phyloP scores from a whole-genome alignment of 2,797 vertebrate species.

The Sebastes nivosus region DNA sequence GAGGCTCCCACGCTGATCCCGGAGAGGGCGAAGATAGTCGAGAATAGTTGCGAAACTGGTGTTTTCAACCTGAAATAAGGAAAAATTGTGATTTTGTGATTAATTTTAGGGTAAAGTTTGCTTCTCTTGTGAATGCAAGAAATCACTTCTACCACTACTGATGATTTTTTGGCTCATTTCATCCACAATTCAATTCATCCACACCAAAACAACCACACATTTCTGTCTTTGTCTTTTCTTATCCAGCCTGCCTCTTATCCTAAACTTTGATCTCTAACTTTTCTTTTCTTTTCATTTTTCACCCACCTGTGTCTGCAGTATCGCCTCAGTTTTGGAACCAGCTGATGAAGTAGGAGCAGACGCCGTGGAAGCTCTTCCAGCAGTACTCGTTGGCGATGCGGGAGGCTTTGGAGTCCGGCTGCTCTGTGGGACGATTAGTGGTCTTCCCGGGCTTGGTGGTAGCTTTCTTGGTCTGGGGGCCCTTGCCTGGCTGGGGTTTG shows the following conservation, averaged over 20 bases:
- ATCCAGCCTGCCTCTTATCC: background rate
- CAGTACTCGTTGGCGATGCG: conserved; percentile 85
- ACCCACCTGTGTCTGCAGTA: conserved; percentile 54
- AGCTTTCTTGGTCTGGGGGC: conserved; percentile 57
- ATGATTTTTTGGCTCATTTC: background rate
- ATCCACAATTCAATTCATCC: background rate
- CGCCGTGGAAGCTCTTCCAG: conserved; percentile 86
- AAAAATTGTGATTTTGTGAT: background rate
- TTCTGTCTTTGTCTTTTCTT: background rate
- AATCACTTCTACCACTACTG: background rate
- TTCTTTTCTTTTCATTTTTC: background rate
- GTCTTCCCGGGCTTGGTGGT: conserved; percentile 72
- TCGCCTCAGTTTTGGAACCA: conserved; percentile 83
- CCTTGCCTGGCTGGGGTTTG: conserved; percentile 63
- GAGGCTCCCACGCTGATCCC: conserved; percentile 6
- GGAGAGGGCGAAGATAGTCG: conserved; percentile 14
- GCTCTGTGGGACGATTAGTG: conserved; percentile 65
- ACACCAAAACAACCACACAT: background rate
- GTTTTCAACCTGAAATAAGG: conserved; percentile 58
- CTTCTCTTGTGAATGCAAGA: background rate
- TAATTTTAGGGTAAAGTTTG: background rate
- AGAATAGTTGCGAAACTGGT: conserved; percentile 16
- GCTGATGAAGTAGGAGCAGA: conserved; percentile 86
- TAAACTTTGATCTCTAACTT: background rate
- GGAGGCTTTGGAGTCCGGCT: conserved; percentile 69